Percentiles rank a stretch among this genome's conserved stretches.
These are phyloP conservation scores for Chionomys nivalis DNA, from an alignment of 2,113 vertebrate genomes.

Conservation along the genomic window DNA sequence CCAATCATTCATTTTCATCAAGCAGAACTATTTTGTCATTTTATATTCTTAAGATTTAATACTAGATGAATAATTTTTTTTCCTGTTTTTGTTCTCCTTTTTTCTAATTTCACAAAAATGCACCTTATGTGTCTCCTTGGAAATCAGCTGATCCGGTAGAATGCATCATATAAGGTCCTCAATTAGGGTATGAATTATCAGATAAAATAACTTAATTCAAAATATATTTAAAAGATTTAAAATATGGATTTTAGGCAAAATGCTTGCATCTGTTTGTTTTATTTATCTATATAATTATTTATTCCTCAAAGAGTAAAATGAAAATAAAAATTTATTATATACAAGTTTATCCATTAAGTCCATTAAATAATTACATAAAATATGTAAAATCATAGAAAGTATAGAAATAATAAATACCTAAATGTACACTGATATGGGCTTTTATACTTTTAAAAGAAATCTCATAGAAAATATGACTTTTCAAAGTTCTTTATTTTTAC, in stretches of 20 bases:
- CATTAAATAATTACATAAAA: background rate
- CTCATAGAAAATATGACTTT: background rate
- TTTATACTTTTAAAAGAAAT: background rate
- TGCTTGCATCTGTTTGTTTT: background rate
- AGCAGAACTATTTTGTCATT: constrained; percentile 48
- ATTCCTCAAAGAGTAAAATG: background rate
- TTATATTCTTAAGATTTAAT: constrained; percentile 38
- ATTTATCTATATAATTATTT: background rate
- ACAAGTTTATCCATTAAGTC: background rate
- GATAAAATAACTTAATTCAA: background rate
- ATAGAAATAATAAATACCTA: background rate
- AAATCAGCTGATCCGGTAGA: background rate
- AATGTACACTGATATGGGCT: background rate
- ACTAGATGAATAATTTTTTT: background rate
- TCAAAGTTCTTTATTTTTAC: background rate
- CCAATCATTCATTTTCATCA: constrained; percentile 64
- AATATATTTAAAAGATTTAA: background rate
- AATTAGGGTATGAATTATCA: background rate
- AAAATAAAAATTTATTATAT: background rate
- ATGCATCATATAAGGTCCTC: background rate
- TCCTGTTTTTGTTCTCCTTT: background rate
- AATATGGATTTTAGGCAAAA: background rate
- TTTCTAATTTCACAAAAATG: background rate
- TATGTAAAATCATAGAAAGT: background rate
- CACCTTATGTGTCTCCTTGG: background rate